A percentile compares a stretch with the other conserved stretches of the same genome.
These are phyloP conservation scores for Rotaria socialis DNA, from an alignment of 2,888 invertebrate genomes.

Conservation along the genomic window DNA sequence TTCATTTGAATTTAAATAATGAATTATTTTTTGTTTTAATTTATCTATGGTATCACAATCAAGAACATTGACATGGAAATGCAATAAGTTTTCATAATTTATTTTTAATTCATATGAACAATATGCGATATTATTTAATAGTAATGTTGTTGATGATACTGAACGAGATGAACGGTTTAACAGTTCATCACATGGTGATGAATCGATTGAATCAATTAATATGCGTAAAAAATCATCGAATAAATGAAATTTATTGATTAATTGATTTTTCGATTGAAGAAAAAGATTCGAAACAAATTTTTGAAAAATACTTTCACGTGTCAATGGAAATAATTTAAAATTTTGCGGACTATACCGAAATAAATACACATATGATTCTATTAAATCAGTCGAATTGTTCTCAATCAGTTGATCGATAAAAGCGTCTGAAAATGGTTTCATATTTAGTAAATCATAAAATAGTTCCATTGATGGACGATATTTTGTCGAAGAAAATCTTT, in stretches of 20 bases:
- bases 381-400: not conserved
- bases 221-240: slow-evolving; percentile 31
- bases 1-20: slow-evolving; percentile 21
- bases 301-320: not conserved
- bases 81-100: not conserved
- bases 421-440: slow-evolving; percentile 5
- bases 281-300: not conserved
- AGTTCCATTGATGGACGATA: not conserved
- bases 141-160: not conserved
- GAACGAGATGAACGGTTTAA: slow-evolving; percentile 8
- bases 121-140: slow-evolving; percentile 10
- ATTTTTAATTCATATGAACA: not conserved
- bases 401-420: not conserved
- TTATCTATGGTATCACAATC: slow-evolving; percentile 42
- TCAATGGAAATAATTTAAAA: not conserved
- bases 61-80: not conserved
- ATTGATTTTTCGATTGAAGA: not conserved
- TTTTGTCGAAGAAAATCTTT: not conserved
- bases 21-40: slow-evolving; percentile 39
- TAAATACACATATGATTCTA: not conserved
- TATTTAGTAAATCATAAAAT: slow-evolving; percentile 8
- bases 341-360: not conserved
- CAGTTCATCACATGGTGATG: slow-evolving; percentile 6
- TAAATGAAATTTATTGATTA: not conserved
- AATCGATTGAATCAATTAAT: slow-evolving; percentile 8